Percentiles rank a stretch among this genome's conserved stretches.
Conservation (phyloP, 2,888 invertebrate species). For the Seira musarum region DNA sequence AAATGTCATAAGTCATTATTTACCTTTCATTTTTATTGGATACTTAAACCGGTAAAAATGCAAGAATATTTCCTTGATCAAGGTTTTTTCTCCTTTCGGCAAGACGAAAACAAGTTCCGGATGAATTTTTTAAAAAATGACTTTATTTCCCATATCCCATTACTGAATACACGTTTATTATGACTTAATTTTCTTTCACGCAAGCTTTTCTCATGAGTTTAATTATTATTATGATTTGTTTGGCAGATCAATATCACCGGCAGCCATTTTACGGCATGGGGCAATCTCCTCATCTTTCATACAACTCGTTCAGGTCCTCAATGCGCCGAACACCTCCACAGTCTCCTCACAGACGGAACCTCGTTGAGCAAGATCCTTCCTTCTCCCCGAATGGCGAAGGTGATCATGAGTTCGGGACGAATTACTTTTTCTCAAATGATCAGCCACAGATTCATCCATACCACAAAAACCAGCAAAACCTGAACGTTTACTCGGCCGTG, state of each 20-base stretch:
- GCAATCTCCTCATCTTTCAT: constrained; percentile 25
- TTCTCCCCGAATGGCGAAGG: constrained; percentile 15
- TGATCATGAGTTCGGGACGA: background rate
- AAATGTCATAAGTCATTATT: too few relatives aligned
- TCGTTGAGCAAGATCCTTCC: constrained; percentile 27
- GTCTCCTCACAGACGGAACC: constrained; percentile 21
- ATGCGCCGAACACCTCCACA: constrained; percentile 40
- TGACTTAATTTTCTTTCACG: background rate
- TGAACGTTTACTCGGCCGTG: constrained; percentile 43
- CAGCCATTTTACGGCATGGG: constrained; percentile 29
- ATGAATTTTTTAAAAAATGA: too few relatives aligned
- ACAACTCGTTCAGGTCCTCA: constrained; percentile 41
- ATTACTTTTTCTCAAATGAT: constrained; percentile 24
- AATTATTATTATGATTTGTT: background rate
- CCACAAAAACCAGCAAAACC: constrained; percentile 25
- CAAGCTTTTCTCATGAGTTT: background rate
- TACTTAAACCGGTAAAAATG: too few relatives aligned
- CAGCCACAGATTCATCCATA: background rate
- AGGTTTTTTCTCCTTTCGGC: too few relatives aligned
- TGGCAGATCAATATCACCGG: constrained; percentile 40
- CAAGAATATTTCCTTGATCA: too few relatives aligned
- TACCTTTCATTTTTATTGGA: too few relatives aligned
- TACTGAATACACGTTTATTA: background rate
- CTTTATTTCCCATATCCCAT: background rate
- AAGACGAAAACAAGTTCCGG: too few relatives aligned